Evolutionary conservation across 2,888 invertebrate species (phyloP), one percentile per base, ranked within the genome.

Genomic region (Hedychridium roseum): DNA sequence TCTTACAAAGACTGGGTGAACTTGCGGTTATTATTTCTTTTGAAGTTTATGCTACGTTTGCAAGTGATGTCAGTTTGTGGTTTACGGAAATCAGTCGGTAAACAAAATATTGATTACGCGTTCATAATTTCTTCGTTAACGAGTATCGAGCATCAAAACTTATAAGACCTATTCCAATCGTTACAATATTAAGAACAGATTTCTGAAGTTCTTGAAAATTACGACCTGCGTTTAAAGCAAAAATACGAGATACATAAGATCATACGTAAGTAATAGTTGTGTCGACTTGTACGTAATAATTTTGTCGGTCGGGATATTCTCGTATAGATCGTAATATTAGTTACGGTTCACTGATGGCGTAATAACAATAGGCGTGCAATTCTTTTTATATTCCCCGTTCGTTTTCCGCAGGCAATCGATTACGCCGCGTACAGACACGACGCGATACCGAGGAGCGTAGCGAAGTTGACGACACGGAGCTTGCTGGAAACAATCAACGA

Each of bases 401-500:
- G 9, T 30, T 11, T 30, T n/a, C 4, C 3, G 12, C 16, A 32
- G 32, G 32, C 15, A 15, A 32, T 32, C 32, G 32, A 32, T 9
- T 12, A 32, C 14, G 9, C 14, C 3, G 11, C 16, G 14, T 9
- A 11, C 7, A 32, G 32, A 32, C 3, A 32, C 14, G 12, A 32
- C 3, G 32, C 3, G 14, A 11, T 32, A 3, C 3, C 32, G 4
- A 15, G 15, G 32, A 3, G 3, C 9, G 32, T 2, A 3, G 3
- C 9, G 32, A 15, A 14, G 3, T 12, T 12, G 16, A 57, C 53
- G 21, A 50, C 42, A 11, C 43, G 58, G 1, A 27, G 39, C 9
- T 39, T 59, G 3, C 37, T 55, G 45, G 50, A 57, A 16, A 26
- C 39, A 26, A 23, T 37, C 17, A 45, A 27, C 12, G 12, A 31